These are phyloP conservation scores for Ferdinandea cuprea DNA, from an alignment of 2,888 invertebrate genomes.

Conservation along the genomic window DNA sequence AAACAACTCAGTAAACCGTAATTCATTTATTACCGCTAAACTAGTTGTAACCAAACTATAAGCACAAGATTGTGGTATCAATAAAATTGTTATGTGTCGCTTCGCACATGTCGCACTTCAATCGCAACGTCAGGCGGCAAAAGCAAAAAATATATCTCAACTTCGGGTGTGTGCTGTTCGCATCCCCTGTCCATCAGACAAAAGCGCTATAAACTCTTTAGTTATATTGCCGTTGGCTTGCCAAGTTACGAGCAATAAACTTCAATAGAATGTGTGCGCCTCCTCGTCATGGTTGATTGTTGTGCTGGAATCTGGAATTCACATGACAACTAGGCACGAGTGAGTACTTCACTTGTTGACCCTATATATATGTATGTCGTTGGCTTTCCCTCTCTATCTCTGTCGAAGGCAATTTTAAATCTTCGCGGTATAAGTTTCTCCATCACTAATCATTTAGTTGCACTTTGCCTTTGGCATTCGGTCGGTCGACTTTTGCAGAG, in stretches of 20 bases:
- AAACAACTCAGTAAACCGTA: constrained; percentile 27
- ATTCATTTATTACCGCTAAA: constrained; percentile 5
- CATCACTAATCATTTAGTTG: no score
- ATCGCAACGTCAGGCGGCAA: constrained; percentile 10
- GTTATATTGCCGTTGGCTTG: constrained; percentile 44
- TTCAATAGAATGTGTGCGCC: constrained; percentile 45
- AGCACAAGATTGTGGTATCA: constrained; percentile 39
- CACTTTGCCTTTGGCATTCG: not conserved
- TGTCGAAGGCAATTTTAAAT: constrained; percentile 7
- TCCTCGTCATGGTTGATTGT: constrained; percentile 42
- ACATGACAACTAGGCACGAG: constrained; percentile 37
- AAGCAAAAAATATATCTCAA: constrained; percentile 7
- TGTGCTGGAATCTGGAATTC: constrained; percentile 39
- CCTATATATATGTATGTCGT: no score
- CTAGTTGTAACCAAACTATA: constrained; percentile 27
- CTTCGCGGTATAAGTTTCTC: not conserved
- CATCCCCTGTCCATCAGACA: not conserved
- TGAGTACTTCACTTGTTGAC: no score
- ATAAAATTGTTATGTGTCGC: constrained; percentile 29
- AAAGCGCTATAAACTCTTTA: constrained; percentile 29
- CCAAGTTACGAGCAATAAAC: constrained; percentile 50
- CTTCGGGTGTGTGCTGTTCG: not conserved
- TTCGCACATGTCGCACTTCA: constrained; percentile 32
- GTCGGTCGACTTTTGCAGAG: not conserved
- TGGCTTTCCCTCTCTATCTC: not conserved